phyloP scores from a whole-genome alignment of 1,140 invertebrate genomes.

The Aricia agestis region DNA sequence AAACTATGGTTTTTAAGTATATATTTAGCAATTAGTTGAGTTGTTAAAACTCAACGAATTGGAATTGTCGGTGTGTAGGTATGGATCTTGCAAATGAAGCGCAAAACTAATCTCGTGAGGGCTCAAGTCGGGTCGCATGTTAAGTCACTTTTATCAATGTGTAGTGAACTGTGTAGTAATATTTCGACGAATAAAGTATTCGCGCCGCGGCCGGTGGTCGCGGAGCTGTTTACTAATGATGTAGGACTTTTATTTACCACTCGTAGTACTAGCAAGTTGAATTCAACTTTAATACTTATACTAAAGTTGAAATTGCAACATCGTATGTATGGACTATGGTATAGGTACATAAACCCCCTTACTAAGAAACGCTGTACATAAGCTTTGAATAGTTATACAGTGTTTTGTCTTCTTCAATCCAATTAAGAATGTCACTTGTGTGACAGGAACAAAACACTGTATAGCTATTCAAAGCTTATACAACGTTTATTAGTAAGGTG shows the following conservation, averaged over 20 bases:
- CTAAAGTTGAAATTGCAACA: too few species aligned
- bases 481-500: too few species aligned
- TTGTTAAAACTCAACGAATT: not conserved
- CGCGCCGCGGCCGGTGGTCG: not conserved
- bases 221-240: not conserved
- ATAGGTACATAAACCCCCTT: too few species aligned
- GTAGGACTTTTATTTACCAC: not conserved
- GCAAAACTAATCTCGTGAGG: not conserved
- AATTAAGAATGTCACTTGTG: too few species aligned
- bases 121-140: not conserved
- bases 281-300: too few species aligned
- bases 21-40: not conserved
- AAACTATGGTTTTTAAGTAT: not conserved
- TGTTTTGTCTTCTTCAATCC: too few species aligned
- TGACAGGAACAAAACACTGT: too few species aligned
- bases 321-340: too few species aligned
- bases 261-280: too few species aligned
- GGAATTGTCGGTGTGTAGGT: not conserved
- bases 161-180: not conserved
- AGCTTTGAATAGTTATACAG: too few species aligned
- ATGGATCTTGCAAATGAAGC: not conserved
- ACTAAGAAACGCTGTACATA: too few species aligned
- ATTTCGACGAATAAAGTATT: not conserved
- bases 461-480: too few species aligned
- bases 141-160: not conserved